Evolutionary conservation across 2,888 invertebrate genomes (phyloP).

Genomic region (Plagodis dolabraria): DNA sequence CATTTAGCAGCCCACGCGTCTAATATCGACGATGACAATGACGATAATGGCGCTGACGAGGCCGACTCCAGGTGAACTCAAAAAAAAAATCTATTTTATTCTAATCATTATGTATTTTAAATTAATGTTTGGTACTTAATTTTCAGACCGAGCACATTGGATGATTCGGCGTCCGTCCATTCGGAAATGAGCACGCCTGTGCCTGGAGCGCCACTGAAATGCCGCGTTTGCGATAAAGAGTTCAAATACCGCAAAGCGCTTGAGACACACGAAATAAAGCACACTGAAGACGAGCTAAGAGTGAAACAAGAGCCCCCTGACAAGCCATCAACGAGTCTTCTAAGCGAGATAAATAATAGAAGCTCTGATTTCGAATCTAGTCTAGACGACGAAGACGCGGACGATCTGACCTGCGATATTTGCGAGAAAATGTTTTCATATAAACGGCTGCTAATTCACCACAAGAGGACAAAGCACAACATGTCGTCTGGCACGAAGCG

Average conservation of each 20-base stretch:
- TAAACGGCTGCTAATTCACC: constrained; percentile 68
- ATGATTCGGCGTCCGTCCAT: constrained; percentile 58
- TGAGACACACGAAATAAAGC: constrained; percentile 52
- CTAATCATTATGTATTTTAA: too few relatives aligned
- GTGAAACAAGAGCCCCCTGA: constrained; percentile 65
- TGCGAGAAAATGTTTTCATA: constrained; percentile 80
- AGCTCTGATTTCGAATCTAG: constrained; percentile 67
- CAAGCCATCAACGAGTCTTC: constrained; percentile 42
- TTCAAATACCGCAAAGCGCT: constrained; percentile 74
- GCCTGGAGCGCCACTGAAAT: constrained; percentile 51
- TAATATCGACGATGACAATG: constrained; percentile 56
- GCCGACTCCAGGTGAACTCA: constrained; percentile 58
- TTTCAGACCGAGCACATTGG: constrained; percentile 62
- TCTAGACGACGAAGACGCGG: constrained; percentile 70
- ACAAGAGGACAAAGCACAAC: constrained; percentile 76
- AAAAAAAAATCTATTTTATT: too few relatives aligned
- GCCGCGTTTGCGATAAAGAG: constrained; percentile 65
- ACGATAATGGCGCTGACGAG: constrained; percentile 48
- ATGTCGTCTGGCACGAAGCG: constrained; percentile 74
- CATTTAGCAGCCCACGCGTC: constrained; percentile 76
- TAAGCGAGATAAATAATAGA: constrained; percentile 49
- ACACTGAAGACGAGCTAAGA: constrained; percentile 47
- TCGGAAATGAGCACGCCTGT: constrained; percentile 52
- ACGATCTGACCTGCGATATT: constrained; percentile 77
- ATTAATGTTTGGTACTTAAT: background rate